A percentile compares a stretch with the other conserved stretches of the same genome.
Evolutionary conservation across 2,888 invertebrate genomes (phyloP).

Genomic region (Chelonus formosanus): DNA sequence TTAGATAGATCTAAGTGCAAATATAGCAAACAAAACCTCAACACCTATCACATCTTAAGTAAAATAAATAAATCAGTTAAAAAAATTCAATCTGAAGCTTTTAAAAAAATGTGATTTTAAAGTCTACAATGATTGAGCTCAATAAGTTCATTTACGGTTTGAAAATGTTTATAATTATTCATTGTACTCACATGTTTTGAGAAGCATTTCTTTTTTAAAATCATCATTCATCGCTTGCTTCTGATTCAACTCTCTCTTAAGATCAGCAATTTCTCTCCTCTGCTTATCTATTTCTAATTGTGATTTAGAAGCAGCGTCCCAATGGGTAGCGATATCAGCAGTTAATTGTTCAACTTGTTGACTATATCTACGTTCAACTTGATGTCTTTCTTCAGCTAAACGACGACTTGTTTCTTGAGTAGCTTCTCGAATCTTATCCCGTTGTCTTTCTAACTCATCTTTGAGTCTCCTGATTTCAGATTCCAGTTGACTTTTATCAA

Average conservation of each 20-base stretch:
- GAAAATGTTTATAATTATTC: no score
- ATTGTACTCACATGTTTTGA: conserved; percentile 72
- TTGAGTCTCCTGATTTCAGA: conserved; percentile 78
- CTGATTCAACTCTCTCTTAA: conserved; percentile 80
- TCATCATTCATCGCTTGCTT: conserved; percentile 81
- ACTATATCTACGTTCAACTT: conserved; percentile 77
- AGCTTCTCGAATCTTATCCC: conserved; percentile 77
- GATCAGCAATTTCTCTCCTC: conserved; percentile 77
- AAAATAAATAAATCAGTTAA: no score
- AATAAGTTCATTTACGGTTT: no score
- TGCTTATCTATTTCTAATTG: conserved; percentile 81
- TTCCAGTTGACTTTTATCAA: conserved; percentile 80
- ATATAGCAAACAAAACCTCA: no score
- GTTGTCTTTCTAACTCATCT: conserved; percentile 81
- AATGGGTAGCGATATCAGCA: conserved; percentile 80
- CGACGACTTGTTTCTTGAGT: conserved; percentile 78
- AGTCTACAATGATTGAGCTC: no score
- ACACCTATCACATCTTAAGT: no score
- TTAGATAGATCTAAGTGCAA: no score
- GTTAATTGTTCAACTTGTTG: conserved; percentile 81
- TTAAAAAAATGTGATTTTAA: no score
- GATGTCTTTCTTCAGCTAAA: conserved; percentile 76
- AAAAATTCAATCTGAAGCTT: no score
- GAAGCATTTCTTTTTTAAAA: conserved; percentile 80
- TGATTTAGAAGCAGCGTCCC: conserved; percentile 79